Conservation (phyloP, 1,140 invertebrate genomes). For the Trinorchestia longiramus region DNA sequence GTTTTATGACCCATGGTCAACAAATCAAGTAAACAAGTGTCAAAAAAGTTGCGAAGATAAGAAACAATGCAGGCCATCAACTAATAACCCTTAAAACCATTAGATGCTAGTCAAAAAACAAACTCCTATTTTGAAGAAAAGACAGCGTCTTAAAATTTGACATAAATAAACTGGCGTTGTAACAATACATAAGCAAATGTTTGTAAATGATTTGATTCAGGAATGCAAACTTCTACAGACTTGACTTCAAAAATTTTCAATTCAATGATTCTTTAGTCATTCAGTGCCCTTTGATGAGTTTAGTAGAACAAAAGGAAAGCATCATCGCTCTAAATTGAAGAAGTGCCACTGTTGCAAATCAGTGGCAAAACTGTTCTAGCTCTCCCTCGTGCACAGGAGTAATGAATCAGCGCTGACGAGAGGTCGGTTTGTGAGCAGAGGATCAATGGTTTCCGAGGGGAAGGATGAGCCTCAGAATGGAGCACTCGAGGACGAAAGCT, state of each 20-base stretch:
- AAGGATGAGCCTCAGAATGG: constrained; percentile 27
- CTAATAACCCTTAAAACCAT: not conserved
- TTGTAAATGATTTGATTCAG: no score
- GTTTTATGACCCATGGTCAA: not conserved
- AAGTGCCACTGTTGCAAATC: not conserved
- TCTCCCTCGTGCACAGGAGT: constrained; percentile 7
- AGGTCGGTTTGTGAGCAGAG: constrained; percentile 11
- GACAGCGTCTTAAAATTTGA: not conserved
- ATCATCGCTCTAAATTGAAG: not conserved
- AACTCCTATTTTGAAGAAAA: not conserved
- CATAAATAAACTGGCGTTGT: not conserved
- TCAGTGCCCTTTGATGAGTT: not conserved
- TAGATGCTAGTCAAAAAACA: not conserved
- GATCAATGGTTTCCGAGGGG: constrained; percentile 39
- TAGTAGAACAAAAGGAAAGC: not conserved
- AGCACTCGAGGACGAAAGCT: constrained; percentile 11
- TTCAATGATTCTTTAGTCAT: not conserved
- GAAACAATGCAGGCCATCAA: not conserved
- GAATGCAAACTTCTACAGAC: not conserved
- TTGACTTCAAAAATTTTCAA: not conserved
- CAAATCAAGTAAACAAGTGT: not conserved
- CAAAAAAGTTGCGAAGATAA: not conserved
- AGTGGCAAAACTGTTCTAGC: not conserved
- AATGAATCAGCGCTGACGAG: constrained; percentile 52
- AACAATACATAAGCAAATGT: not conserved